A percentile compares a stretch with the other conserved stretches of the same genome.
phyloP scores from a whole-genome alignment of 1,140 invertebrate genomes.

The Halotydeus destructor region DNA sequence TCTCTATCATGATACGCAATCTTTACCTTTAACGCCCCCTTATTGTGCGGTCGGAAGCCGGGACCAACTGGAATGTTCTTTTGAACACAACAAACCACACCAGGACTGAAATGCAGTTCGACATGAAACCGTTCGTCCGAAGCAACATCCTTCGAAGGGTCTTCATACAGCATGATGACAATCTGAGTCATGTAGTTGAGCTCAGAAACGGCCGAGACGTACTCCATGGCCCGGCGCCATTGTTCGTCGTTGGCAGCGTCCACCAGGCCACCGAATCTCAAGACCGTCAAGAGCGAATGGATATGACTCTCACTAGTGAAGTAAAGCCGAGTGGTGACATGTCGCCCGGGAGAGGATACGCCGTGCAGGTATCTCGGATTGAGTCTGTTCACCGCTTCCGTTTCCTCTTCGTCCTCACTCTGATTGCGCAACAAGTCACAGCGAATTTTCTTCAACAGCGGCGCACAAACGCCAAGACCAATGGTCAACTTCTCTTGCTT shows the following conservation, averaged over 20 bases:
- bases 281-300: slow-evolving; percentile 84
- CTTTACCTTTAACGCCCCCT: too few relatives aligned
- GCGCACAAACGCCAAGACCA: slow-evolving; percentile 89
- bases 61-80: slow-evolving; percentile 79
- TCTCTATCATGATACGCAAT: too few relatives aligned
- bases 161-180: slow-evolving; percentile 97
- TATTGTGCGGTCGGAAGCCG: slow-evolving; percentile 74
- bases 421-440: slow-evolving; percentile 79
- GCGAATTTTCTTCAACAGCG: slow-evolving; percentile 82
- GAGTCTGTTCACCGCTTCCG: slow-evolving; percentile 73
- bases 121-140: slow-evolving; percentile 59
- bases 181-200: slow-evolving; percentile 99
- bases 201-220: slow-evolving; percentile 87
- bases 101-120: slow-evolving; percentile 91
- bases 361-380: slow-evolving; percentile 95
- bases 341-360: slow-evolving; percentile 86
- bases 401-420: slow-evolving; percentile 34
- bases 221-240: slow-evolving; percentile 95
- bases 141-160: slow-evolving; percentile 58
- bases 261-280: slow-evolving; percentile 40
- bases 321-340: slow-evolving; percentile 75
- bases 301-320: slow-evolving; percentile 99
- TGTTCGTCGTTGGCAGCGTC: slow-evolving; percentile 75
- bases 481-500: slow-evolving; percentile 88
- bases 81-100: slow-evolving; percentile 83